These are phyloP conservation scores for Magallana nippona DNA, from an alignment of 2,888 invertebrate genomes.

Conservation along the genomic window DNA sequence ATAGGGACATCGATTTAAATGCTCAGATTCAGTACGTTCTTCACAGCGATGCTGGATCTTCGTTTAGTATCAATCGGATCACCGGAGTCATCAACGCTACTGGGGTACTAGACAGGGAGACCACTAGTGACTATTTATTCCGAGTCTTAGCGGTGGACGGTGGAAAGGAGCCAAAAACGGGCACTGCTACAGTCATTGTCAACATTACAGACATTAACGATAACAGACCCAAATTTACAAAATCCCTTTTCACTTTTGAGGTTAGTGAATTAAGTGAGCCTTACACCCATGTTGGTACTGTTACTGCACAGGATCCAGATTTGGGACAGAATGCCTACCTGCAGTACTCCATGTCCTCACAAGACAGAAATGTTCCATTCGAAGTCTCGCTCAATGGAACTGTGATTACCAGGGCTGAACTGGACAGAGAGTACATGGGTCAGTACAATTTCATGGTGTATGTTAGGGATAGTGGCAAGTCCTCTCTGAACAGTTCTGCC, in stretches of 20 bases:
- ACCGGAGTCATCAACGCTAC: constrained; percentile 65
- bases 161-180: constrained; percentile 57
- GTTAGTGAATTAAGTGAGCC: constrained; percentile 55
- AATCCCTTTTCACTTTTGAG: constrained; percentile 54
- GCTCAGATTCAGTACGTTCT: constrained; percentile 57
- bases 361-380: constrained; percentile 63
- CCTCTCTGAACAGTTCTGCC: constrained; percentile 60
- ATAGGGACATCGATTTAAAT: constrained; percentile 81
- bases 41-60: constrained; percentile 54
- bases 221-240: constrained; percentile 56
- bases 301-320: constrained; percentile 63
- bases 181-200: constrained; percentile 59
- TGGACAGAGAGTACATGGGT: constrained; percentile 67
- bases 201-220: constrained; percentile 62
- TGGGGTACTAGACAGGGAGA: constrained; percentile 64
- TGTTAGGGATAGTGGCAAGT: constrained; percentile 64
- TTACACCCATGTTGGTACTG: constrained; percentile 53
- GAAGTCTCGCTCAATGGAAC: constrained; percentile 62
- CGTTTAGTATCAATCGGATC: constrained; percentile 60
- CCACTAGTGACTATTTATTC: constrained; percentile 56
- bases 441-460: constrained; percentile 64
- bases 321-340: constrained; percentile 64
- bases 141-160: constrained; percentile 62
- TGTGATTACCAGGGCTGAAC: constrained; percentile 59
- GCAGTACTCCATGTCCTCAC: constrained; percentile 54